These are phyloP conservation scores for Hoplostethus mediterraneus DNA, from an alignment of 2,797 vertebrate genomes.

Conservation along the genomic window DNA sequence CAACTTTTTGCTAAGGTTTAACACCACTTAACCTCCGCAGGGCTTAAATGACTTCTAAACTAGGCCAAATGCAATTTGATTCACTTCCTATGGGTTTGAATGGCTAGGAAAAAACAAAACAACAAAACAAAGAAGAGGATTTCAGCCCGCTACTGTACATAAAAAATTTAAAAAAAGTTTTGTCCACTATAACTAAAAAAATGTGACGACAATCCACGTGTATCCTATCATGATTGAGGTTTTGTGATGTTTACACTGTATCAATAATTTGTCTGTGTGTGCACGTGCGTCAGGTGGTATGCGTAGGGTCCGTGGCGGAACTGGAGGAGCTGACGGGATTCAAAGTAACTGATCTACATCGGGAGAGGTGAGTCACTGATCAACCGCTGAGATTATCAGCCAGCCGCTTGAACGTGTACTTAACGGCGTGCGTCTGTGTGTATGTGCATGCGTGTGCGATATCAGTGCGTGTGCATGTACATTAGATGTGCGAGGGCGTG, in stretches of 20 bases:
- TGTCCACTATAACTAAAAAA: no score
- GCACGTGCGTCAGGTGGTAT: conserved; percentile 88
- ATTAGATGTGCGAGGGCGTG: not conserved
- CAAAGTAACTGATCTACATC: conserved; percentile 94
- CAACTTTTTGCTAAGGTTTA: not conserved
- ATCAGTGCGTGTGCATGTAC: not conserved
- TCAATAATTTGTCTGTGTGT: not conserved
- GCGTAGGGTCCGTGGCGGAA: conserved; percentile 92
- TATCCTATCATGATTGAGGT: not conserved
- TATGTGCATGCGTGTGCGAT: conserved; percentile 1
- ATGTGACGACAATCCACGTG: no score
- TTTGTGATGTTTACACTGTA: not conserved
- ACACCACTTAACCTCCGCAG: not conserved
- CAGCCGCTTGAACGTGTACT: conserved; percentile 13
- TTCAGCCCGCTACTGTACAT: no score
- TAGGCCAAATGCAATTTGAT: not conserved
- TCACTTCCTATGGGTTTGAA: not conserved
- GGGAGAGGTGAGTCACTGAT: conserved; percentile 90
- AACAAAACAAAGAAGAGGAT: no score
- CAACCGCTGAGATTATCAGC: not conserved
- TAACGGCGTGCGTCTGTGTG: not conserved
- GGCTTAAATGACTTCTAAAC: not conserved
- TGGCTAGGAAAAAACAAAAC: no score
- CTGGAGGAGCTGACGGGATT: conserved; percentile 91
- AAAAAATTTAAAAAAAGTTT: no score